Percentiles rank a stretch among this genome's conserved stretches.
Conservation (phyloP, 2,113 vertebrate species). For the Psittacula cyanocephala region DNA sequence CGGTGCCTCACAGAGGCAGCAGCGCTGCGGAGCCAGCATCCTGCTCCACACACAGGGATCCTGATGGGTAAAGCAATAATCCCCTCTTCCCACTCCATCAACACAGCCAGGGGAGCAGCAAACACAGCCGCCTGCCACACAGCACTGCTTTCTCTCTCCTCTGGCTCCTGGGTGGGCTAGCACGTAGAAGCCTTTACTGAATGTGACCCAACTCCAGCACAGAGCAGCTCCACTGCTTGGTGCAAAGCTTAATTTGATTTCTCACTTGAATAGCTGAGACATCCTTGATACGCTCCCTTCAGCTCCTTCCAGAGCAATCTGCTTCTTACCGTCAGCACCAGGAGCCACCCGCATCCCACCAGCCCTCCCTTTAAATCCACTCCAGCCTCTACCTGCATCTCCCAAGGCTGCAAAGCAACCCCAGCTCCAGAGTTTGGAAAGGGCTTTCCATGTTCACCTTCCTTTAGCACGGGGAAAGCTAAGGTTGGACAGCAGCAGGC, state of each 20-base stretch:
- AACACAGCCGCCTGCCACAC: background rate
- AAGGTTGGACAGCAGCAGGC: background rate
- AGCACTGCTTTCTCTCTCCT: background rate
- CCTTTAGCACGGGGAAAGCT: background rate
- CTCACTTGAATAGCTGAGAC: slow-evolving; percentile 65
- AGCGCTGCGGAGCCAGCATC: accelerated
- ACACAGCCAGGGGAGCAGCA: background rate
- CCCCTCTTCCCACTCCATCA: background rate
- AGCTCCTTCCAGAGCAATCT: slow-evolving; percentile 18
- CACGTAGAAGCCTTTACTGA: background rate
- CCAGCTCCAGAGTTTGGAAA: background rate
- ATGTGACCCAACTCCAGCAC: background rate
- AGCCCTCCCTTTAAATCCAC: background rate
- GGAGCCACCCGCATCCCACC: background rate
- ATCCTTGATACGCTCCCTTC: slow-evolving; percentile 27
- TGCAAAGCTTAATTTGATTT: slow-evolving; percentile 70
- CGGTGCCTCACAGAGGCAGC: too few species aligned
- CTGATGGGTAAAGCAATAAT: background rate
- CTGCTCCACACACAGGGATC: background rate
- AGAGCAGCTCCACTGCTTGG: background rate
- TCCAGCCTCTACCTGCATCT: background rate
- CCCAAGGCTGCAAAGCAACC: background rate
- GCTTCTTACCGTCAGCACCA: background rate
- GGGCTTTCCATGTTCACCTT: background rate
- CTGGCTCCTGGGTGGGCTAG: background rate